Base-by-base conservation (phyloP, 1,140 invertebrate species). In the Drosophila sp. region DNA sequence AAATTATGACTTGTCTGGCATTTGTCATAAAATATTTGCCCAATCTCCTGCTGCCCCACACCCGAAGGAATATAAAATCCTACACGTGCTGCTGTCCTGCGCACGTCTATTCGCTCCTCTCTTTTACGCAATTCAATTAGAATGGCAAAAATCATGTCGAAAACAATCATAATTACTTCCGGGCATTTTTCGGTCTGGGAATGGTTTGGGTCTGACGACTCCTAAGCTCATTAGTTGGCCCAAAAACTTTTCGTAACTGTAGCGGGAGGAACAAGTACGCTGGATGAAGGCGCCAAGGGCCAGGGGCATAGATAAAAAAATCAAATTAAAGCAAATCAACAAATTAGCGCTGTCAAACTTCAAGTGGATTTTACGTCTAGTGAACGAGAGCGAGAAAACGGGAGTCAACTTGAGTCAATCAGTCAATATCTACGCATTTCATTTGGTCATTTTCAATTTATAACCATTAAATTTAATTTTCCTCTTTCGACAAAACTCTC, bases 371-470 rank as follows among this genome's bases (percentile, higher is more conserved):
- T 10, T 0, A 3, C 35, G 3, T 8, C 8, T 8, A 2, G 8
- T 3, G 4, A 30, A 0, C 35, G 10, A 10, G 35, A 38, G 10
- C 10, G 8, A 10, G 10, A 38, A n/a, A 10, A 38, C 8, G 10
- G 40, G 56, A 57, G 75, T 71, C 71, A 79, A 72, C 78, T 87
- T 68, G 69, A 87, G 78, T 80, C 80, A 90, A 79, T 89, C 79
- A 80, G 84, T 89, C 84, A 89, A 89, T 89, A 89, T 89, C 90
- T 87, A 87, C 80, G 72, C 84, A 89, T 87, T 87, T 87, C 84
- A 87, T 87, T 87, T 80, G 89, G 68, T 90, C 85, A 89, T 71
- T 90, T 90, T 89, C 77, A 90, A 89, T 89, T 89, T 89, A 89
- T 89, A 84, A 71, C 77, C 85, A 89, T 89, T 89, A 82, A 84